Percentiles rank a stretch among this genome's conserved stretches.
phyloP scores from a whole-genome alignment of 30 jellyfish, hydroid and myxozoan genomes.

The Turritopsis rubra region DNA sequence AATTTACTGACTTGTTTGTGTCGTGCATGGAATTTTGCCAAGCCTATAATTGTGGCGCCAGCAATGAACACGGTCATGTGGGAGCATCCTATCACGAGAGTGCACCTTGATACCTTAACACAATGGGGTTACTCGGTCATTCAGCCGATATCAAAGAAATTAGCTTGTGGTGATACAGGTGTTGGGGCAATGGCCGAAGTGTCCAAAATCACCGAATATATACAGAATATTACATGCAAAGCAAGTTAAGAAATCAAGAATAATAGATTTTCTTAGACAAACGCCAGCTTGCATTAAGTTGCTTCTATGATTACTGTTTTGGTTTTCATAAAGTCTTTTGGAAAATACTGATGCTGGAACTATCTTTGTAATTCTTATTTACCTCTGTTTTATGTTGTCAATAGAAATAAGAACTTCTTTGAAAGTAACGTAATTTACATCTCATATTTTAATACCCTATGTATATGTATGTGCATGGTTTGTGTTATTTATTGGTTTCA shows the following conservation, averaged over 20 bases:
- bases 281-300: too few relatives aligned
- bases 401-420: too few relatives aligned
- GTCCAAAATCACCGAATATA: slow-evolving; percentile 18
- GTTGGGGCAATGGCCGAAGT: slow-evolving; percentile 76
- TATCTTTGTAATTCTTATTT: too few relatives aligned
- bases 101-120: slow-evolving; percentile 37
- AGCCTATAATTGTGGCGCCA: slow-evolving; percentile 81
- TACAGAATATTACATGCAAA: background rate
- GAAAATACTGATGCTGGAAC: too few relatives aligned
- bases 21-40: slow-evolving; percentile 85
- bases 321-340: too few relatives aligned
- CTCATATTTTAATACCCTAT: too few relatives aligned
- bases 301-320: too few relatives aligned
- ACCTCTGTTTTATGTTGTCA: too few relatives aligned
- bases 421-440: too few relatives aligned
- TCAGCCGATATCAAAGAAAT: slow-evolving; percentile 60
- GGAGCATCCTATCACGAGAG: slow-evolving; percentile 76
- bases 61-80: slow-evolving; percentile 95
- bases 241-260: background rate
- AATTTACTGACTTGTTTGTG: slow-evolving; percentile 71
- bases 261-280: background rate
- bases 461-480: too few relatives aligned
- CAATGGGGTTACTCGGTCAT: slow-evolving; percentile 48
- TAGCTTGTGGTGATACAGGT: slow-evolving; percentile 93
- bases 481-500: too few relatives aligned